phyloP scores from a whole-genome alignment of 2,888 invertebrate genomes.

The Eilema sororculum region DNA sequence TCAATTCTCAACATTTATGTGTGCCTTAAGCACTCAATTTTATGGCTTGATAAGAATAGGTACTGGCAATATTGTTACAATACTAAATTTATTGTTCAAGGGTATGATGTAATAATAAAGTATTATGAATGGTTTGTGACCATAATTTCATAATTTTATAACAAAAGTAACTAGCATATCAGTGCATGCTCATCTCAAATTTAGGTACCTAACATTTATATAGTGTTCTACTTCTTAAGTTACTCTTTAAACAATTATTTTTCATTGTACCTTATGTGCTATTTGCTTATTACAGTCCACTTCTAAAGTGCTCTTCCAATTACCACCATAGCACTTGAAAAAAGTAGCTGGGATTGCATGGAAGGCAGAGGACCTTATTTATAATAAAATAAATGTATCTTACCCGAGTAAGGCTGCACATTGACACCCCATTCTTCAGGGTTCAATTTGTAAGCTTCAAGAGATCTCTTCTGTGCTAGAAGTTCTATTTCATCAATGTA shows the following conservation, averaged over 20 bases:
- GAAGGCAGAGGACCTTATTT: neutral
- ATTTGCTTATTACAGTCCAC: no score
- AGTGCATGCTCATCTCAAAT: neutral
- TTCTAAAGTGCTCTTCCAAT: no score
- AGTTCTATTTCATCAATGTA: constrained; percentile 97
- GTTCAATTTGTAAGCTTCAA: constrained; percentile 93
- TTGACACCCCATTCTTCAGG: constrained; percentile 98
- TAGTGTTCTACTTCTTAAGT: no score
- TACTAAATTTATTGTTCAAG: neutral
- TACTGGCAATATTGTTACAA: neutral
- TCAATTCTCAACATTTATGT: neutral
- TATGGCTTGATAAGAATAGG: neutral
- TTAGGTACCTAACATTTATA: no score
- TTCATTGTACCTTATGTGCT: no score
- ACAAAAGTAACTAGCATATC: neutral
- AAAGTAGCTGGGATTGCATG: no score
- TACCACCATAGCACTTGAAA: no score
- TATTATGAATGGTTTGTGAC: neutral
- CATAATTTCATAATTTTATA: neutral
- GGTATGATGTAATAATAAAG: neutral
- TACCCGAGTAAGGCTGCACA: constrained; percentile 98
- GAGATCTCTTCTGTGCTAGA: constrained; percentile 94
- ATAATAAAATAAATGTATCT: neutral
- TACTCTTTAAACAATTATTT: no score
- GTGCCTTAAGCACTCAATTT: neutral